Conservation (phyloP, 2,113 vertebrate species). For the Phoenicopterus ruber region DNA sequence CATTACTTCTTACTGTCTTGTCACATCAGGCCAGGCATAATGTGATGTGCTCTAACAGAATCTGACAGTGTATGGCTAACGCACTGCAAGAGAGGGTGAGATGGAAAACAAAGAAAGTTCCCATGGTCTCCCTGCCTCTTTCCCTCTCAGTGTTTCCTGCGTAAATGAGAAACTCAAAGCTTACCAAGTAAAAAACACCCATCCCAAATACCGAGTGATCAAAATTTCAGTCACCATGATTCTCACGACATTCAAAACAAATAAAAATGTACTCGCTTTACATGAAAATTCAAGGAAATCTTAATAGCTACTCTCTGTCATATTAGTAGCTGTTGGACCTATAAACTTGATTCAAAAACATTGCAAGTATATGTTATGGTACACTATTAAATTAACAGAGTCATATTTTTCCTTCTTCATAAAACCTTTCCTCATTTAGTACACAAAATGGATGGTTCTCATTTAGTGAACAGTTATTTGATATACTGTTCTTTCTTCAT, state of each 20-base stretch:
- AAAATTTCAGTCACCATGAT: background rate
- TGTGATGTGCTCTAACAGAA: background rate
- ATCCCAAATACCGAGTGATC: background rate
- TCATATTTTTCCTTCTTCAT: background rate
- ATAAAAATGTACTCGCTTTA: background rate
- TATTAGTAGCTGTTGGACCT: background rate
- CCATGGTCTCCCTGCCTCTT: background rate
- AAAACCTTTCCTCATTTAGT: background rate
- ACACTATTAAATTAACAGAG: background rate
- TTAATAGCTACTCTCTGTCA: background rate
- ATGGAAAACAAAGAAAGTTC: background rate
- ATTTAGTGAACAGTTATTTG: background rate
- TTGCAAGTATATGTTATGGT: background rate
- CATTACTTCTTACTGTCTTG: background rate
- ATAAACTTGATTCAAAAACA: background rate
- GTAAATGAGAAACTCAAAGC: background rate
- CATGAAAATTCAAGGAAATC: background rate
- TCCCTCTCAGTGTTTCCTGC: background rate
- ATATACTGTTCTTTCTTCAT: background rate
- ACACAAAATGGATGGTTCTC: background rate
- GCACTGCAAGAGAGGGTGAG: background rate
- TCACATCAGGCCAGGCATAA: background rate
- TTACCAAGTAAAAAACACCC: background rate
- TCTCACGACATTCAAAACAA: background rate
- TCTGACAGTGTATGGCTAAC: background rate